Evolutionary conservation across 1,140 invertebrate genomes (phyloP).

Genomic region (Ganaspis sp.): DNA sequence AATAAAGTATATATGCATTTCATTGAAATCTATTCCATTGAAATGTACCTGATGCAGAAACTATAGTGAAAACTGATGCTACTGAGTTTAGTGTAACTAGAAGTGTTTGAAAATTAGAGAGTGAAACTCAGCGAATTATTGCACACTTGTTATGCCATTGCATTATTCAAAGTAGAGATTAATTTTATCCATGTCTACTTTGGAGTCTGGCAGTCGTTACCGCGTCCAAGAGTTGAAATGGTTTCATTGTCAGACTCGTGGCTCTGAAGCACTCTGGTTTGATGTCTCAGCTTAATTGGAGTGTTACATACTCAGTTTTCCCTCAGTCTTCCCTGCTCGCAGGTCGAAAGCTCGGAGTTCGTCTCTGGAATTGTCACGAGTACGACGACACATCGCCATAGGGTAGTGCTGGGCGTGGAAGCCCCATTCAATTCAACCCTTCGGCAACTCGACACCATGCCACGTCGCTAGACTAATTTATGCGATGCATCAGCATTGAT

Average conservation of each 20-base stretch:
- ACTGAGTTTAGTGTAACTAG: neutral
- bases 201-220: slow-evolving; percentile 45
- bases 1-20: no score
- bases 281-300: slow-evolving; percentile 66
- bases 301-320: slow-evolving; percentile 63
- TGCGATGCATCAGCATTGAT: slow-evolving; percentile 30
- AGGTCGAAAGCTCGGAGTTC: slow-evolving; percentile 33
- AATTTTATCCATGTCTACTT: slow-evolving; percentile 38
- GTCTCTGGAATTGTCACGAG: slow-evolving; percentile 57
- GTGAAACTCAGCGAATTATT: slow-evolving; percentile 15
- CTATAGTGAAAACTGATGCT: no score
- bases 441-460: slow-evolving; percentile 40
- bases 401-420: slow-evolving; percentile 37
- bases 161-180: slow-evolving; percentile 15
- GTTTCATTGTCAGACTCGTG: slow-evolving; percentile 58
- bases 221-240: slow-evolving; percentile 32
- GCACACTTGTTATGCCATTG: neutral
- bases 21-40: no score
- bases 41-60: no score
- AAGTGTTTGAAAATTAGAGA: neutral
- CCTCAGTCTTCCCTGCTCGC: slow-evolving; percentile 42
- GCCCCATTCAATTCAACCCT: slow-evolving; percentile 43
- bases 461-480: slow-evolving; percentile 42
- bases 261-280: slow-evolving; percentile 57
- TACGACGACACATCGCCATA: slow-evolving; percentile 43